These are phyloP conservation scores for Apeltes quadracus DNA, from an alignment of 2,113 vertebrate genomes.

Conservation along the genomic window DNA sequence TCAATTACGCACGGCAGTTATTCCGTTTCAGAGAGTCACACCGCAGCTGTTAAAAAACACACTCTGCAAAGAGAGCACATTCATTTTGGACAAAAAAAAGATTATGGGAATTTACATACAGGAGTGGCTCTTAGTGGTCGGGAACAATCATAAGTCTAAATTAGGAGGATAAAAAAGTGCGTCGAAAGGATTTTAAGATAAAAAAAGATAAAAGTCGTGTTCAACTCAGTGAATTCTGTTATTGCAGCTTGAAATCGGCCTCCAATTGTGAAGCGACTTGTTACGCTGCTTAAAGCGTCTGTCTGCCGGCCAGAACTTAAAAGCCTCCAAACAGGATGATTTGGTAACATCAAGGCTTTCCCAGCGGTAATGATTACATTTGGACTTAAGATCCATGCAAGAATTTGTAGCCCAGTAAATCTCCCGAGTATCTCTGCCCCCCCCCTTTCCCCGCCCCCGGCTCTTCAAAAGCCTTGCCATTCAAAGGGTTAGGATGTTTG, in stretches of 20 bases:
- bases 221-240: slow-evolving; percentile 16
- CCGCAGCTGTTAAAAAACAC: slow-evolving; percentile 67
- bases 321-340: slow-evolving; percentile 79
- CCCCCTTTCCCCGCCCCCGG: background rate
- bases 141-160: background rate
- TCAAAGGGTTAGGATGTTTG: slow-evolving; percentile 83
- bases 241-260: slow-evolving; percentile 21
- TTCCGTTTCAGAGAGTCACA: slow-evolving; percentile 49
- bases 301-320: slow-evolving; percentile 67
- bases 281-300: slow-evolving; percentile 76
- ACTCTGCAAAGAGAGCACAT: slow-evolving; percentile 47
- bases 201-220: background rate
- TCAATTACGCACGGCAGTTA: slow-evolving; percentile 34
- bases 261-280: slow-evolving; percentile 66
- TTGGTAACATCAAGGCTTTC: slow-evolving; percentile 82
- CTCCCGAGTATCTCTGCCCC: slow-evolving; percentile 40
- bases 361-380: slow-evolving; percentile 81
- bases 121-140: slow-evolving; percentile 16
- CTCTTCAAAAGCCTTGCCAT: slow-evolving; percentile 79
- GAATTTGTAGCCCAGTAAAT: slow-evolving; percentile 81
- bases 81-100: slow-evolving; percentile 41
- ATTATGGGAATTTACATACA: slow-evolving; percentile 67
- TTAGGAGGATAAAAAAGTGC: background rate
- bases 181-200: background rate
- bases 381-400: slow-evolving; percentile 79